Base-by-base conservation (phyloP, 2,888 invertebrate genomes). In the Cataglyphis rosenhaueri region DNA sequence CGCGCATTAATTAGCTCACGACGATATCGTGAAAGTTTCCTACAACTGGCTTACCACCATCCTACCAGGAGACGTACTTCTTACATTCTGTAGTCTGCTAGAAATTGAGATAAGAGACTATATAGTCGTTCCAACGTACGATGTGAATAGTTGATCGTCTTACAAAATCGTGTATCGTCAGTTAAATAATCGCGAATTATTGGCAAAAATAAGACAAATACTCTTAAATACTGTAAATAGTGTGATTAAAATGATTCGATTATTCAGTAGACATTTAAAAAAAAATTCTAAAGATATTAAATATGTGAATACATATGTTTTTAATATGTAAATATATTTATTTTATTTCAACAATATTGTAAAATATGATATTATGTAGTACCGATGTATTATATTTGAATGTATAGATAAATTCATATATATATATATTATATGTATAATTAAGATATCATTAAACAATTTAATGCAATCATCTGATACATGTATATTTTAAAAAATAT, bases 1-100 rank as follows among this genome's bases (percentile, higher is more conserved):
- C 86, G 74, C 81, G 88, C 90, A 89, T 92, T 92, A 92, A 92
- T 92, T 91, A 92, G 91, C 83, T 86, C 84, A 84, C 86, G 83
- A 85, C 86, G 91, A 89, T 90, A 90, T 89, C 89, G 85, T 88
- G 87, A 91, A 91, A 91, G 86, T 91, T 89, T 87, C 78, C 74
- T 83, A 84, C 88, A 85, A 87, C 87, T 82, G 83, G 82, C 84
- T 86, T 76, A 86, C 88, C 82, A 84, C 87, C 82, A 71, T 61
- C 61, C 62, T 64, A 70, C 73, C 71, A 85, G 78, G 71, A 83
- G 87, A 90, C 85, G 86, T 87, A 85, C 85, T 84, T 90, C 87
- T 86, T 89, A 82, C 84, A 81, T 81, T 79, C 76, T 57, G 84
- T 61, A 79, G 70, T 65, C 65, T 70, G 65, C 86, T 86, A 84